Evolutionary conservation across 2,888 invertebrate genomes (phyloP).

Genomic region (Miltochrista miniata): DNA sequence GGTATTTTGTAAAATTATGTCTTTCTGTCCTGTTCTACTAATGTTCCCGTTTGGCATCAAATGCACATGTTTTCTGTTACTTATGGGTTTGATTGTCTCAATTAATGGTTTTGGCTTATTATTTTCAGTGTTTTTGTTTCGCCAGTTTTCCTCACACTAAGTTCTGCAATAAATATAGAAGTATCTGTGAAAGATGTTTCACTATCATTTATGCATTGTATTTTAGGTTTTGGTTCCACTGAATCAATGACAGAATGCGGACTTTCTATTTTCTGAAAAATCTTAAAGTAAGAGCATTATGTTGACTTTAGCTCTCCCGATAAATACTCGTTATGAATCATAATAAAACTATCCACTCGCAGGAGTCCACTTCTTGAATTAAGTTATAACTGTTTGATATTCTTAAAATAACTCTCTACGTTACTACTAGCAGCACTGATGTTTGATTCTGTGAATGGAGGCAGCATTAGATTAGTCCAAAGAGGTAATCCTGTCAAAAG

Average conservation of each 20-base stretch:
- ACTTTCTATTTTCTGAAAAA: not conserved
- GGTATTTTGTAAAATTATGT: not conserved
- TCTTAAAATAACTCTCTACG: slow-evolving; percentile 16
- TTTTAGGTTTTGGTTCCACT: not conserved
- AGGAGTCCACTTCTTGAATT: slow-evolving; percentile 9
- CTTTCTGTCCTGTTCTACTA: not conserved
- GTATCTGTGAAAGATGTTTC: not conserved
- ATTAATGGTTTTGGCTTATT: slow-evolving; percentile 1
- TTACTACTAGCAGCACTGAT: slow-evolving; percentile 13
- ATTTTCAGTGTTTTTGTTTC: slow-evolving; percentile 2
- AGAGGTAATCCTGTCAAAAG: slow-evolving; percentile 11
- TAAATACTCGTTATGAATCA: slow-evolving; percentile 15
- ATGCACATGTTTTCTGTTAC: slow-evolving; percentile 3
- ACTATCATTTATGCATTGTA: not conserved
- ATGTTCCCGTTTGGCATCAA: slow-evolving; percentile 5
- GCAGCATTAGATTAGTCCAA: slow-evolving; percentile 15
- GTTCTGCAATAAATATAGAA: not conserved
- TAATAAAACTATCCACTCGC: slow-evolving; percentile 14
- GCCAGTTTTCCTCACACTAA: slow-evolving; percentile 4
- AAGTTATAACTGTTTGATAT: slow-evolving; percentile 9
- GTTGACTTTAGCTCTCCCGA: slow-evolving; percentile 12
- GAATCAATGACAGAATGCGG: no score
- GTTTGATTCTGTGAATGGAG: slow-evolving; percentile 3
- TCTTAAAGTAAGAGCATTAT: slow-evolving; percentile 1
- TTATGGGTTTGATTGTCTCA: not conserved